Conservation (phyloP, 23 tunicate species). For the Trididemnum miniatum region DNA sequence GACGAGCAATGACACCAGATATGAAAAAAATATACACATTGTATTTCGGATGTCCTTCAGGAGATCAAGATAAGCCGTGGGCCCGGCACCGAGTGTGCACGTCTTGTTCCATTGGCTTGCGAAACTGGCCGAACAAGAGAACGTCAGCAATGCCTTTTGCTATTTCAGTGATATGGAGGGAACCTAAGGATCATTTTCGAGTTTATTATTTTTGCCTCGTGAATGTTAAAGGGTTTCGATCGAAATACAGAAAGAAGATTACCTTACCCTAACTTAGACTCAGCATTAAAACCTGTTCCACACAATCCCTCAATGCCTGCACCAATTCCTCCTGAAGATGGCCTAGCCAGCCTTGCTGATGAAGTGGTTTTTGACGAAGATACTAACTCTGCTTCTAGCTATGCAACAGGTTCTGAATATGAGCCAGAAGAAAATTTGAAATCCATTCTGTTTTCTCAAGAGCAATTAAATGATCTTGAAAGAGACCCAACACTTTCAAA, state of each 20-base stretch:
- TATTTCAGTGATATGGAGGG: conserved; percentile 10
- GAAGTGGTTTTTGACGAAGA: conserved; percentile 20
- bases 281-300: conserved; percentile 33
- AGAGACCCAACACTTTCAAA: conserved; percentile 26
- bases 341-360: conserved; percentile 19
- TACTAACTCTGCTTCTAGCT: conserved; percentile 12
- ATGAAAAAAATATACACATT: conserved; percentile 23
- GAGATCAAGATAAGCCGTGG: conserved; percentile 33
- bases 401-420: conserved; percentile 16
- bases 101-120: conserved; percentile 21
- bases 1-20: conserved; percentile 25
- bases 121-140: conserved; percentile 26
- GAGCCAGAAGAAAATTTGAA: conserved; percentile 13
- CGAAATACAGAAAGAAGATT: conserved; percentile 17
- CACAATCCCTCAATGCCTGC: conserved; percentile 20
- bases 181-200: conserved; percentile 17
- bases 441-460: conserved; percentile 25
- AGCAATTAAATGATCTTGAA: conserved; percentile 17
- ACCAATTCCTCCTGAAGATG: conserved; percentile 27
- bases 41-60: conserved; percentile 33
- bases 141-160: conserved; percentile 32
- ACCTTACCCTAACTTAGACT: conserved; percentile 25
- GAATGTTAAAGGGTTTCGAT: conserved; percentile 23
- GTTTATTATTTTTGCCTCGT: conserved; percentile 23
- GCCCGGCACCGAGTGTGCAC: conserved; percentile 30